Percentiles rank a stretch among this genome's conserved stretches.
Evolutionary conservation across 2,888 invertebrate species (phyloP).

Genomic region (Eucera pruinosa): DNA sequence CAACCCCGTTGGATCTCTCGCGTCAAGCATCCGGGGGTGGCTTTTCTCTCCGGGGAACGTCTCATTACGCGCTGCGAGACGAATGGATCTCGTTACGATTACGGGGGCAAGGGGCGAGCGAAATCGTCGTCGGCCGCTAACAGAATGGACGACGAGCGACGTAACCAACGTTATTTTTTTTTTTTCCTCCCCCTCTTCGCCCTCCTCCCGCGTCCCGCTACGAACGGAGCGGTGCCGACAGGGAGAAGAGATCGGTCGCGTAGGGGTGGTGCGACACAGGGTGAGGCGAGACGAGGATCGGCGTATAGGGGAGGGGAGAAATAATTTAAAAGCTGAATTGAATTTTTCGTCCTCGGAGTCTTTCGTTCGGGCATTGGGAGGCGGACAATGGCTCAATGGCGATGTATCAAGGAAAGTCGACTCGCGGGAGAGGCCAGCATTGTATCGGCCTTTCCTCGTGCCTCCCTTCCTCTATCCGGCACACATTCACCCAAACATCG

Average conservation of each 20-base stretch:
- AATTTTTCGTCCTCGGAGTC: conserved; percentile 84
- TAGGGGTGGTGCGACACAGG: conserved; percentile 38
- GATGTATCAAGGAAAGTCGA: conserved; percentile 85
- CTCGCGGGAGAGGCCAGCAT: conserved; percentile 83
- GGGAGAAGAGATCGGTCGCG: conserved; percentile 48
- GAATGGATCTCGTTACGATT: conserved; percentile 73
- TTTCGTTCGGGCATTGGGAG: conserved; percentile 84
- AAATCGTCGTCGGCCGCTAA: conserved; percentile 69
- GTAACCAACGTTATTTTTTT: conserved; percentile 74
- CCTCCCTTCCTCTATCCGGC: conserved; percentile 63
- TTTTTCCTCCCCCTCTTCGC: conserved; percentile 38
- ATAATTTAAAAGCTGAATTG: conserved; percentile 85
- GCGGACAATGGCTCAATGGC: conserved; percentile 84
- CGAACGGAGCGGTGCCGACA: conserved; percentile 46
- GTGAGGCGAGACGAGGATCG: conserved; percentile 52
- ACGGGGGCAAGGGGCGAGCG: conserved; percentile 37
- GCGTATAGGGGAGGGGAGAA: conserved; percentile 73
- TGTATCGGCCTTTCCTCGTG: conserved; percentile 83
- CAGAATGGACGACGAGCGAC: conserved; percentile 74
- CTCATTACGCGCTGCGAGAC: conserved; percentile 68
- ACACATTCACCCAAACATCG: conserved; percentile 59
- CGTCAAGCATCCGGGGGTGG: conserved; percentile 51
- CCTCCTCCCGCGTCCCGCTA: background rate
- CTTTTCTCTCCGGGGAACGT: conserved; percentile 64
- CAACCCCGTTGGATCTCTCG: conserved; percentile 13